Conservation (phyloP, 2,113 vertebrate genomes). For the Xenus cinereus region DNA sequence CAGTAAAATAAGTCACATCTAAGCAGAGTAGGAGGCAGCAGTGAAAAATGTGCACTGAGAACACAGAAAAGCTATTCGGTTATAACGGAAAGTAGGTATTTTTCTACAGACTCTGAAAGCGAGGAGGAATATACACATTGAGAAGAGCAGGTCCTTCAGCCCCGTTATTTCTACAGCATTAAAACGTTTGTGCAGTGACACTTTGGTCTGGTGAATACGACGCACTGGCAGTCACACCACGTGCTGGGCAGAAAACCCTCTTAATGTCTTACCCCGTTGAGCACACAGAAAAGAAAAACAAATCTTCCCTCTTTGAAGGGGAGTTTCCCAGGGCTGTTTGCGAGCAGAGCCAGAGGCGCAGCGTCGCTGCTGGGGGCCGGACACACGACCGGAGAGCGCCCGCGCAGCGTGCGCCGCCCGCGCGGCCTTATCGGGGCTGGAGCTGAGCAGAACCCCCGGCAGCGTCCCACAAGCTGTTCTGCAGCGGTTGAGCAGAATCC, state of each 20-base stretch:
- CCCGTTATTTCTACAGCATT: not conserved
- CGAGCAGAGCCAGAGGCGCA: not conserved
- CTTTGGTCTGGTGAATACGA: not conserved
- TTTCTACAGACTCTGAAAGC: not conserved
- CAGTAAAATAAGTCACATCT: slow-evolving; percentile 38
- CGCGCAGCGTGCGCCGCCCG: not conserved
- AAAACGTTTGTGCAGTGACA: not conserved
- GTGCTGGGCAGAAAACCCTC: not conserved
- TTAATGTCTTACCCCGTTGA: not conserved
- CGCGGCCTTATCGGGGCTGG: not conserved
- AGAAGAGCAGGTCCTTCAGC: slow-evolving; percentile 34
- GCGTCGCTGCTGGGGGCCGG: not conserved
- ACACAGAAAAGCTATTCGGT: not conserved
- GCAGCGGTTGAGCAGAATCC: not conserved
- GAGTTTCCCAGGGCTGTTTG: not conserved
- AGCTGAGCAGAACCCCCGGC: slow-evolving; percentile 3
- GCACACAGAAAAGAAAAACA: not conserved
- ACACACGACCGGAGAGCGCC: not conserved
- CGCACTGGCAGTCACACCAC: not conserved
- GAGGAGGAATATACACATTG: not conserved
- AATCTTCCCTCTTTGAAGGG: not conserved
- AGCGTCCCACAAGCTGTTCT: not conserved
- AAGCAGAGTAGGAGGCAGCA: slow-evolving; percentile 21
- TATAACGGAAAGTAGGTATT: not conserved
- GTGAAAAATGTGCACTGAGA: slow-evolving; percentile 17